Evolutionary conservation across 2,888 invertebrate genomes (phyloP), one percentile per base, ranked within the genome.

Genomic region (Phortica okadai): DNA sequence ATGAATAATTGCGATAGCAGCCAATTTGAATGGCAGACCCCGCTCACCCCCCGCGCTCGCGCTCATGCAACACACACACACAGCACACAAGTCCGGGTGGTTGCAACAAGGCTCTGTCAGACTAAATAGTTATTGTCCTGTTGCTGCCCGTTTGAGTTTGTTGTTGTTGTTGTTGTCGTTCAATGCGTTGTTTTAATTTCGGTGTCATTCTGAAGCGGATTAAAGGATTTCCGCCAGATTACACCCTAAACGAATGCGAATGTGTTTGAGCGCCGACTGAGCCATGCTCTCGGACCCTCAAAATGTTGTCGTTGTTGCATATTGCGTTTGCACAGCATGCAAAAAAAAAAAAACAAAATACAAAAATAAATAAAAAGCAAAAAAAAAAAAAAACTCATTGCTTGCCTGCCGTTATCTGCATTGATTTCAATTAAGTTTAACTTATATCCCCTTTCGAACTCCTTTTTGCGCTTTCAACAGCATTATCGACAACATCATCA

Each of bases 1-100:
- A 89, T 88, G 88, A 89, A 88, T 88, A 88, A 89, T 87, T 87
- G 87, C 86, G 84, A 88, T 87, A 84, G 84, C 83, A 87, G 89
- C 88, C 87, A 89, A 89, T 87, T 87, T 83, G 85, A 88, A 86
- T 88, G 21, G 21, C 21, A 21, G 21, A 21, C 21, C 21, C 21
- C 21, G 21, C 21, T 21, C 21, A 21, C 21, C 21, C 21, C 21
- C 21, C 21, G 21, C 21, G 21, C 21, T 21, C 21, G 0, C 21
- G 74, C 67, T 62, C 45, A 50, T 62, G 8, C 21, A 62, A 41
- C 66, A 66, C 33, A 66, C 66, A 66, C 10, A 25, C 41, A 66
- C 41, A 21, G 1, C 41, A 14, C 66, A 33, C 25, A 66, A 14
- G 50, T 6, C 50, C 2, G 14, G 16, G 4, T 10, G 54, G 25